These are phyloP conservation scores for Hippocampus barbouri DNA, from an alignment of 2,113 vertebrate species.

Conservation along the genomic window DNA sequence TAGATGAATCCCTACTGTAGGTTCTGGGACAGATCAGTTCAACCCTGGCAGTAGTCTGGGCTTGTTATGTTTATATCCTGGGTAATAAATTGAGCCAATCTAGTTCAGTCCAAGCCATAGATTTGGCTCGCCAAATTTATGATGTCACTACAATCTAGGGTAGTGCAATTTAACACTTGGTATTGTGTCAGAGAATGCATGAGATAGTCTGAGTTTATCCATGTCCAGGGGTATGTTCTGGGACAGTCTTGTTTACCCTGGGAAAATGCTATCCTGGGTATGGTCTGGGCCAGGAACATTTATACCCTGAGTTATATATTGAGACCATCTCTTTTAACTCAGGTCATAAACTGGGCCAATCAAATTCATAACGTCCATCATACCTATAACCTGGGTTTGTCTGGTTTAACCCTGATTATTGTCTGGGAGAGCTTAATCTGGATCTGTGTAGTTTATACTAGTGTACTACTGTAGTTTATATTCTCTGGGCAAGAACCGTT, in stretches of 20 bases:
- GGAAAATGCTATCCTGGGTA: too few species aligned
- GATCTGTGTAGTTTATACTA: background rate
- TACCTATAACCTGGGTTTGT: background rate
- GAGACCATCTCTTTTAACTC: background rate
- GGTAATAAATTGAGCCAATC: background rate
- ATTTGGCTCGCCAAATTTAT: too few species aligned
- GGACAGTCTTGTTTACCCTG: too few species aligned
- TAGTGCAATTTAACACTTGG: too few species aligned
- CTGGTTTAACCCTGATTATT: background rate
- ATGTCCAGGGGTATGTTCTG: too few species aligned
- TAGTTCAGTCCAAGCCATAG: too few species aligned
- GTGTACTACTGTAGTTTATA: background rate
- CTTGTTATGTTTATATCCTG: background rate
- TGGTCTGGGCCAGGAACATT: background rate
- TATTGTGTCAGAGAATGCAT: too few species aligned
- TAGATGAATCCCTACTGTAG: background rate
- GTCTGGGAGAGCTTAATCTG: background rate
- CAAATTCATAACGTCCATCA: background rate
- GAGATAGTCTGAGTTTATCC: too few species aligned
- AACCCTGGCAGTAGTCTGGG: background rate
- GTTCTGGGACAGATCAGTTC: background rate
- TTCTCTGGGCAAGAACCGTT: background rate
- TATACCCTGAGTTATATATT: background rate
- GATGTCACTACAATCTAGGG: too few species aligned
- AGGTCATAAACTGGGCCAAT: background rate